Conservation (phyloP, 2,888 invertebrate species). For the Zonitis immaculata region DNA sequence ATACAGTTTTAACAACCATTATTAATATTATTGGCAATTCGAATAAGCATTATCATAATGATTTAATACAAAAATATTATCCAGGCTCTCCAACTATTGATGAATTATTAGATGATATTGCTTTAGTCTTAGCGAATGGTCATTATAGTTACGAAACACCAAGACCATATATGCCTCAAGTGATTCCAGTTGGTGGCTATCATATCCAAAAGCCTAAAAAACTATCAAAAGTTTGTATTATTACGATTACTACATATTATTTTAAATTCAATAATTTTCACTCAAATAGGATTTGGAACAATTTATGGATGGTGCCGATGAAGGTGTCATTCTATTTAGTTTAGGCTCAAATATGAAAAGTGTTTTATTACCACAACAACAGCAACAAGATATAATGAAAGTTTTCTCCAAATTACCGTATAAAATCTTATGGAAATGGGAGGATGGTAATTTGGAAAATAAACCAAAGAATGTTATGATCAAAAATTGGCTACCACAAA, state of each 20-base stretch:
- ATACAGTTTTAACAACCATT: conserved; percentile 5
- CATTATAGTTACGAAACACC: conserved; percentile 34
- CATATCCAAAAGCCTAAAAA: conserved; percentile 26
- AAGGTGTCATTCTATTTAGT: conserved; percentile 35
- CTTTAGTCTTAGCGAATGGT: conserved; percentile 33
- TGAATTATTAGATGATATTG: conserved; percentile 26
- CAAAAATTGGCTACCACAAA: conserved; percentile 64
- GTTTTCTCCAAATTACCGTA: conserved; percentile 56
- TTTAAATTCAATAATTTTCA: too few species aligned
- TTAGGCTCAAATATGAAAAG: conserved; percentile 26
- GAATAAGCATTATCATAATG: conserved; percentile 17
- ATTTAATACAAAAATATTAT: conserved; percentile 28
- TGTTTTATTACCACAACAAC: conserved; percentile 24
- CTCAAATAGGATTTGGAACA: conserved; percentile 20
- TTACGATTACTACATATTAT: too few species aligned
- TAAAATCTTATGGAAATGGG: conserved; percentile 62
- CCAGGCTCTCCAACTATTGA: conserved; percentile 30
- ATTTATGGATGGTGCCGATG: conserved; percentile 27
- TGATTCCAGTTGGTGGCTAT: conserved; percentile 38
- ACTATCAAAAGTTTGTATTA: background rate
- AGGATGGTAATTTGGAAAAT: conserved; percentile 51
- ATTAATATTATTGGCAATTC: conserved; percentile 12
- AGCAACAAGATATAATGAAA: conserved; percentile 48
- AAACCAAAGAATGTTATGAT: conserved; percentile 55
- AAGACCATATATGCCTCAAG: conserved; percentile 34